Evolutionary conservation across 2,888 invertebrate species (phyloP), one percentile per base, ranked within the genome.

Genomic region (Emesis russula): DNA sequence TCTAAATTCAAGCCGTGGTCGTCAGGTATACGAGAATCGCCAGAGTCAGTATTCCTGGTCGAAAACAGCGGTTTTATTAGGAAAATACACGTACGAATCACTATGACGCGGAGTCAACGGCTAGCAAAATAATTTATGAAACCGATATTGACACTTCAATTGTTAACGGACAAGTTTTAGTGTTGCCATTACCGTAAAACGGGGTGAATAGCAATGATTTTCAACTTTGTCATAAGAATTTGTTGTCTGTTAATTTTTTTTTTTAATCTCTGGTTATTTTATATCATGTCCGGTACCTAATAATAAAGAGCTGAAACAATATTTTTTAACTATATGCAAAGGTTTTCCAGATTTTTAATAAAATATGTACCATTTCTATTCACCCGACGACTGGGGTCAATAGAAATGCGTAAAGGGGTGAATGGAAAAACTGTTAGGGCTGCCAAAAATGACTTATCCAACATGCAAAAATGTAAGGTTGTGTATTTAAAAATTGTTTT

Each of bases 401-500:
- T 73, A 38, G 41, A 38, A 73, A 58, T 3, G 18, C n/a, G 58
- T 58, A 58, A 58, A 58, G 58, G n/a, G 58, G 58, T 58, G n/a
- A 58, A 73, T 41, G 73, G 73, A 73, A 73, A 73, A 73, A 73
- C 73, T 73, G 41, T n/a, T 6, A 41, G 73, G 73, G 73, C 38
- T 73, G 73, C 38, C 25, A 73, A 73, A 38, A 73, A 73, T 25
- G n/a, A 44, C 41, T 18, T 73, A 18, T n/a, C 73, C 41, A 63
- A 74, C n/a, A 53, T 76, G 36, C 81, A n/a, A 66, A 75, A 76
- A 81, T 71, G 63, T 74, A 81, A 70, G 33, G 13, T 38, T 74
- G 44, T 83, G 31, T 91, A 58, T 70, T 75, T 81, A 86, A 81
- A 15, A n/a, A n/a, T n/a, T n/a, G n/a, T n/a, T n/a, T n/a, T n/a